A percentile compares a stretch with the other conserved stretches of the same genome.
phyloP scores from a whole-genome alignment of 2,113 vertebrate genomes.

The Otocyon megalotis region DNA sequence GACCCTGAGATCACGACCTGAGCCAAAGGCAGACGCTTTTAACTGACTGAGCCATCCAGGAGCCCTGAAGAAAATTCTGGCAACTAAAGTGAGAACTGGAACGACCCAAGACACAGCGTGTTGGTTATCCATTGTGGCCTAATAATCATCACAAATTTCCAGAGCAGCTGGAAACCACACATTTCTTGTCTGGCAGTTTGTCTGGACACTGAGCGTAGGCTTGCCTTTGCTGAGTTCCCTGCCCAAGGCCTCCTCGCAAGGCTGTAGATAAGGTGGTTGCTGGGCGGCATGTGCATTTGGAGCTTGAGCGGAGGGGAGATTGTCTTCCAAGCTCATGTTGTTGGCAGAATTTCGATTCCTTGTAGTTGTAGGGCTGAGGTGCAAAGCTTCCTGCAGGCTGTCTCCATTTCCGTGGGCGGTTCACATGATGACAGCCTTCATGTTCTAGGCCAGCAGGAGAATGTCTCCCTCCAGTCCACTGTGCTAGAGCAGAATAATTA shows the following conservation, averaged over 20 bases:
- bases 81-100: background rate
- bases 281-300: background rate
- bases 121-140: accelerated
- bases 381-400: background rate
- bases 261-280: accelerated
- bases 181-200: accelerated
- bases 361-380: too few species aligned
- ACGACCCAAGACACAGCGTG: background rate
- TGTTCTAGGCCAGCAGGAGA: too few species aligned
- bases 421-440: background rate
- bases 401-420: background rate
- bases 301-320: accelerated
- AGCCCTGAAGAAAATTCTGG: background rate
- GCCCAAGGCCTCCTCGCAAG: too few species aligned
- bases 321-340: background rate
- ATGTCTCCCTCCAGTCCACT: background rate
- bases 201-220: accelerated
- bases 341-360: background rate
- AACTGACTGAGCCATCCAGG: too few species aligned
- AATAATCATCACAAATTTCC: too few species aligned
- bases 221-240: background rate
- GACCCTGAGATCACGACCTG: too few species aligned
- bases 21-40: too few species aligned
- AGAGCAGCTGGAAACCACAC: background rate
- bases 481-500: background rate